A percentile compares a stretch with the other conserved stretches of the same genome.
Evolutionary conservation across 2,888 invertebrate genomes (phyloP).

Genomic region (Brachyptera risi): DNA sequence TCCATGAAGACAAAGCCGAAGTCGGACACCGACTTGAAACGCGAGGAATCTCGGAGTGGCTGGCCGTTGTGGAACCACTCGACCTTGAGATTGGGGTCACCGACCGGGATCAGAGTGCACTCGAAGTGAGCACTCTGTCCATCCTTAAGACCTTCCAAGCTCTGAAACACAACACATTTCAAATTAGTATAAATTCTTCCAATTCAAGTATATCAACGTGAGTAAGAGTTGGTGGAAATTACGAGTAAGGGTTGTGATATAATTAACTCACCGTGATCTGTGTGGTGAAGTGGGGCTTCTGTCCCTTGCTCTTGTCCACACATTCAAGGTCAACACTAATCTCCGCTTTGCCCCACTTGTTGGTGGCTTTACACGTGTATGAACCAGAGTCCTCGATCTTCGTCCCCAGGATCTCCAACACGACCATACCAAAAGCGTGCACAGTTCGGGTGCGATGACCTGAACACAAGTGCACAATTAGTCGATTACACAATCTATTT

Average conservation of each 20-base stretch:
- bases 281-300: slow-evolving; percentile 83
- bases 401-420: slow-evolving; percentile 91
- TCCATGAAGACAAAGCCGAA: slow-evolving; percentile 94
- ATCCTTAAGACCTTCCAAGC: slow-evolving; percentile 79
- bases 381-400: slow-evolving; percentile 89
- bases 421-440: slow-evolving; percentile 96
- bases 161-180: too few species aligned
- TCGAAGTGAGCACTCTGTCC: slow-evolving; percentile 94
- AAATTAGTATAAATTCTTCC: too few species aligned
- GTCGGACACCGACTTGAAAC: slow-evolving; percentile 91
- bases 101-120: slow-evolving; percentile 88
- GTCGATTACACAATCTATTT: too few species aligned
- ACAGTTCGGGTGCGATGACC: slow-evolving; percentile 85
- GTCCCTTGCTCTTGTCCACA: slow-evolving; percentile 78
- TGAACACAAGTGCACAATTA: slow-evolving; percentile 34
- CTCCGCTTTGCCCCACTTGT: slow-evolving; percentile 84
- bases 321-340: slow-evolving; percentile 79
- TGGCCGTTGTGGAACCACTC: slow-evolving; percentile 97
- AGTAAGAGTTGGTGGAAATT: too few species aligned
- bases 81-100: slow-evolving; percentile 88
- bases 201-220: too few species aligned
- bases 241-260: too few species aligned
- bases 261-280: slow-evolving; percentile 55
- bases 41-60: slow-evolving; percentile 80
- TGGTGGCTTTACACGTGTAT: slow-evolving; percentile 84